These are phyloP conservation scores for Melieria crassipennis DNA, from an alignment of 2,888 invertebrate genomes.

Conservation along the genomic window DNA sequence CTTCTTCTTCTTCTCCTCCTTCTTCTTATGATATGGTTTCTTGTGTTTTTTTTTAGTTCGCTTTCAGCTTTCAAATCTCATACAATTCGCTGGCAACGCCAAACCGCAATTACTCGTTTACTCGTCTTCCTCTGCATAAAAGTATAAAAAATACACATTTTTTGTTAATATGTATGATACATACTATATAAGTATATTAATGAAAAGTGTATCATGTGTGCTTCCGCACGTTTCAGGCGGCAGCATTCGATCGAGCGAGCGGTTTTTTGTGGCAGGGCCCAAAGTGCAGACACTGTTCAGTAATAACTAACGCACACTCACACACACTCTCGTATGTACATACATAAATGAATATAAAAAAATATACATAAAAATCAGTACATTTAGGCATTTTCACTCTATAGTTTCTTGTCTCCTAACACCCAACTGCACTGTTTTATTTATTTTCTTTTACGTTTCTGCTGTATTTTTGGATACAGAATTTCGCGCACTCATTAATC, in stretches of 20 bases:
- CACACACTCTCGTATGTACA: not conserved
- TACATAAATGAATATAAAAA: not conserved
- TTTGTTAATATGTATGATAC: no score
- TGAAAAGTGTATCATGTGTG: not conserved
- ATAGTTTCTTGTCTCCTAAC: not conserved
- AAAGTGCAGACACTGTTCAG: no score
- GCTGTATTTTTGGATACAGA: not conserved
- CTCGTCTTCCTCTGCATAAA: no score
- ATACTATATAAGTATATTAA: not conserved
- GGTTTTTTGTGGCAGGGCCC: no score
- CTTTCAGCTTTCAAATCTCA: not conserved
- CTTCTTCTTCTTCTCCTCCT: not conserved
- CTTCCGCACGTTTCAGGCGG: no score
- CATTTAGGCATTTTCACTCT: not conserved
- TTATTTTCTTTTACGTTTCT: not conserved
- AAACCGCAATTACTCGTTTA: not conserved
- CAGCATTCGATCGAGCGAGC: no score
- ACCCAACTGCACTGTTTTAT: not conserved
- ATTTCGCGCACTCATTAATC: constrained; percentile 29
- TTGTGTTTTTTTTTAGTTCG: not conserved
- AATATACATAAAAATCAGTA: not conserved
- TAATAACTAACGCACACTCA: no score
- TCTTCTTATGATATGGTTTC: not conserved
- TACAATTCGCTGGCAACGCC: not conserved
- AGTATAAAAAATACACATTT: not conserved